Evolutionary conservation across 2,888 invertebrate species (phyloP).

Genomic region (Hydropsyche betteni): DNA sequence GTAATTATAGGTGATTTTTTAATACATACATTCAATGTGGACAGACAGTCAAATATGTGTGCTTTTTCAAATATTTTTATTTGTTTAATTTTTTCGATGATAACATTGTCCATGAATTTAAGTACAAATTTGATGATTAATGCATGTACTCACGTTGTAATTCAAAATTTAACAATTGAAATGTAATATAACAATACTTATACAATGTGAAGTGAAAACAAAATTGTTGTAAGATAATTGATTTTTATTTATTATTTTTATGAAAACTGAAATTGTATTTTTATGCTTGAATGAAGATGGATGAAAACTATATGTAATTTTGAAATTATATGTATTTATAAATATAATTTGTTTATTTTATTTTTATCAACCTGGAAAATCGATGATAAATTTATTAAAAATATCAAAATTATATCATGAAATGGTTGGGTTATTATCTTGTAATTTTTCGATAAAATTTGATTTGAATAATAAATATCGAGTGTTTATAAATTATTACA

Average conservation of each 20-base stretch:
- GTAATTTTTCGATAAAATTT: too few species aligned
- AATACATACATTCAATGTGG: conserved; percentile 2
- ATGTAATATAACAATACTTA: not conserved
- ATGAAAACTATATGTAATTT: not conserved
- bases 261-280: not conserved
- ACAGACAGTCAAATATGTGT: conserved; percentile 13
- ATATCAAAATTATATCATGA: too few species aligned
- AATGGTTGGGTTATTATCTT: too few species aligned
- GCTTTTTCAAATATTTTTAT: not conserved
- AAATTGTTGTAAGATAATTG: not conserved
- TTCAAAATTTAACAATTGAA: not conserved
- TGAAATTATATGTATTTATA: too few species aligned
- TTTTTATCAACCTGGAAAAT: too few species aligned
- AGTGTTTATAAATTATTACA: too few species aligned
- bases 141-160: not conserved
- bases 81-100: too few species aligned
- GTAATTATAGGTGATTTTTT: conserved; percentile 27
- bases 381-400: too few species aligned
- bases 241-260: conserved; percentile 10
- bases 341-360: too few species aligned
- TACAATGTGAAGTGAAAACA: not conserved
- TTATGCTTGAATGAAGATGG: conserved; percentile 1
- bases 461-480: too few species aligned
- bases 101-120: not conserved
- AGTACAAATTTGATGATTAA: not conserved